Conservation (phyloP, 1,140 invertebrate species). For the Acromyrmex echinatior region DNA sequence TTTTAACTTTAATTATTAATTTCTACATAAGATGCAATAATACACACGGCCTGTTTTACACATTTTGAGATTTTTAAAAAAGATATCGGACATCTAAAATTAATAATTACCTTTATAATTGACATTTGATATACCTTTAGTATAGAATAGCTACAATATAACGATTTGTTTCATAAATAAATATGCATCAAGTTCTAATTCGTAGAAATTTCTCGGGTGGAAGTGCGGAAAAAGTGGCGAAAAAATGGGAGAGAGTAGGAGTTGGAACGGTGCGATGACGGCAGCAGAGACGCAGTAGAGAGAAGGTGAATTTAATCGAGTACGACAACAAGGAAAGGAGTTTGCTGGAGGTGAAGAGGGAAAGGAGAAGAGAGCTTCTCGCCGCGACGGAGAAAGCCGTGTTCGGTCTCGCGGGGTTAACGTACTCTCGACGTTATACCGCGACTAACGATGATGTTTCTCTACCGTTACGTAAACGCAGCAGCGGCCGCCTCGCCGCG, state of each 20-base stretch:
- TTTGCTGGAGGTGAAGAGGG: constrained; percentile 51
- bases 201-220: not conserved
- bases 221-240: not conserved
- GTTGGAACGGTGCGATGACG: not conserved
- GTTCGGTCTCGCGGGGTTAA: constrained; percentile 81
- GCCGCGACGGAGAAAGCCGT: constrained; percentile 80
- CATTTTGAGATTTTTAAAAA: constrained; percentile 5
- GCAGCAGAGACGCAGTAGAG: not conserved
- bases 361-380: constrained; percentile 61
- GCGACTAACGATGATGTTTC: constrained; percentile 84
- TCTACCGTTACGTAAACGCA: constrained; percentile 84
- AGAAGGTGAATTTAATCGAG: constrained; percentile 74
- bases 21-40: not conserved
- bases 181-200: not conserved
- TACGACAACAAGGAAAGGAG: constrained; percentile 53
- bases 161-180: not conserved
- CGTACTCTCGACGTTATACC: constrained; percentile 78
- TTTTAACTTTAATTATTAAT: not conserved
- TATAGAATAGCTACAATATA: not conserved
- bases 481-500: constrained; percentile 68
- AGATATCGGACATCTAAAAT: not conserved
- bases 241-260: not conserved
- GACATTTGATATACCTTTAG: not conserved
- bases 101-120: not conserved
- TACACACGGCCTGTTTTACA: not conserved